Evolutionary conservation across 37 sponge, comb jelly and placozoan species (phyloP), one percentile per base, ranked within the genome.

Genomic region (Dysidea cf. avara): DNA sequence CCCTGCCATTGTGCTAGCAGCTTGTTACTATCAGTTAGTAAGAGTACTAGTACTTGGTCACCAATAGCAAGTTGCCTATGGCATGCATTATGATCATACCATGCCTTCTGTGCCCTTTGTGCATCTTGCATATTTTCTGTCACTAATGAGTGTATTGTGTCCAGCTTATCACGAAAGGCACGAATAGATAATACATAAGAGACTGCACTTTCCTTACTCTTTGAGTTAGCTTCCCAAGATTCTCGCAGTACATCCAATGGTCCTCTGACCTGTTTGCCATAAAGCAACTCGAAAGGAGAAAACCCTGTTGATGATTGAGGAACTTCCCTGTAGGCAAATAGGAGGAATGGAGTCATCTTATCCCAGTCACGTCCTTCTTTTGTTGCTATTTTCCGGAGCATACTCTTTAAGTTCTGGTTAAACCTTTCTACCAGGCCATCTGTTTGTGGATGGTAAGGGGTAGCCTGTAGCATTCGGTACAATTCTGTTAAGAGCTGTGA

Each of bases 71-170:
- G 38, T 3, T 33, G 20, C 11, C 64, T 32, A 16, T 63, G 38
- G 36, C 38, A 37, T 63, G 64, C 64, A 33, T n/a, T n/a, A n/a
- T n/a, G n/a, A n/a, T 63, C 64, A 33, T 63, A 63, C 64, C 64
- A 30, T 32, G 38, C 20, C 28, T 63, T 63, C 25, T 57, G 36
- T n/a, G 35, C 30, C 35, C 24, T 61, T 34, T 61, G 62, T 63
- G 38, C 64, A 21, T 14, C 3, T 31, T 63, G 36, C 13, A 63
- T 14, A 11, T 63, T 63, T 36, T 63, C 20, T 36, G 20, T 11
- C 38, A 63, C 64, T 2, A 63, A 5, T 7, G 20, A 33, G 18
- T 16, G 7, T 31, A 63, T 63, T 21, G 35, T 32, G 20, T 35
- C 3, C 3, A 63, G 64, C 29, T 63, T 63, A 11, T 63, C 64